Conservation (phyloP, 2,888 invertebrate genomes). For the Isoperla grammatica region DNA sequence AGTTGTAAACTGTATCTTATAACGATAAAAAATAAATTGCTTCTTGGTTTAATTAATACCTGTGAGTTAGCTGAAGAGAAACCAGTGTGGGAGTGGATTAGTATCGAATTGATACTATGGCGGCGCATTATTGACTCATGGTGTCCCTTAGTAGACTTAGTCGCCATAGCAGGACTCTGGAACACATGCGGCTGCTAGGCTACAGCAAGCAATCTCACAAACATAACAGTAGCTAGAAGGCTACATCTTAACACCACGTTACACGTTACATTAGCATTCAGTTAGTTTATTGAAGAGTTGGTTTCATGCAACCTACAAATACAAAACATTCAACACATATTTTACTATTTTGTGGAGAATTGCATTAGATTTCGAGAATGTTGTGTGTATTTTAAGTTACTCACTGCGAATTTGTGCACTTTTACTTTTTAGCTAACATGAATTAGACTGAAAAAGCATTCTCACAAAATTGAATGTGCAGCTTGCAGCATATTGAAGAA, state of each 20-base stretch:
- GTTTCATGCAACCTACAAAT: neutral
- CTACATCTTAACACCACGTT: neutral
- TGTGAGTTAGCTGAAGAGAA: constrained; percentile 24
- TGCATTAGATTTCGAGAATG: neutral
- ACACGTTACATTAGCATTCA: neutral
- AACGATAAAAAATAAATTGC: neutral
- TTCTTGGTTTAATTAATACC: constrained; percentile 24
- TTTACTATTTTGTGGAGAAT: neutral
- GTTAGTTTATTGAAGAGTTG: neutral
- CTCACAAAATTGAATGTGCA: too few species aligned
- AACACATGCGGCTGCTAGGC: constrained; percentile 38
- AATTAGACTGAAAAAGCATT: too few species aligned
- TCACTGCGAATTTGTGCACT: neutral
- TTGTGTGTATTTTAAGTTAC: neutral
- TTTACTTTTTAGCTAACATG: neutral
- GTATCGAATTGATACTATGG: constrained; percentile 29
- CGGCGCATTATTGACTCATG: constrained; percentile 28
- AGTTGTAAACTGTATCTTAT: too few species aligned
- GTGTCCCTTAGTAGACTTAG: constrained; percentile 25
- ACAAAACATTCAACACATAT: neutral
- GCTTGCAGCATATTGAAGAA: too few species aligned
- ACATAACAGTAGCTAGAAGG: neutral
- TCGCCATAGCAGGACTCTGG: constrained; percentile 49
- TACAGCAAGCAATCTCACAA: constrained; percentile 7
- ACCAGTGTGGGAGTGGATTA: constrained; percentile 26